Evolutionary conservation across 2,797 vertebrate genomes (phyloP).

Genomic region (Percopsis omiscomaycus): DNA sequence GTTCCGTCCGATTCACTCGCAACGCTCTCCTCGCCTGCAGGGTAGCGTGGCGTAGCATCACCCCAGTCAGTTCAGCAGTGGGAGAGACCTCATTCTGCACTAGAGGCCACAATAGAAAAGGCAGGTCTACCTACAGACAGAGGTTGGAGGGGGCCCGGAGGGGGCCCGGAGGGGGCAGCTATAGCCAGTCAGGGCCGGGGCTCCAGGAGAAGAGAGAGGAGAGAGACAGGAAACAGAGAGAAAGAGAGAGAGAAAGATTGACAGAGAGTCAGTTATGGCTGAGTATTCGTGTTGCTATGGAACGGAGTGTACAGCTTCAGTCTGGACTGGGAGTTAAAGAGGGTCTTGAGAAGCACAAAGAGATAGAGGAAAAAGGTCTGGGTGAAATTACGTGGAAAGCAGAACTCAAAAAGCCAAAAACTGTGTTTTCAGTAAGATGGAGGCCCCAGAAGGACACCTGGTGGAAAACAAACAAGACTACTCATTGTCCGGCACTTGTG

Average conservation of each 20-base stretch:
- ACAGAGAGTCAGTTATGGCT: slow-evolving; percentile 41
- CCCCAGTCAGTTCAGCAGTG: slow-evolving; percentile 37
- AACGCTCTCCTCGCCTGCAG: not conserved
- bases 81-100: slow-evolving; percentile 40
- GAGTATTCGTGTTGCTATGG: slow-evolving; percentile 29
- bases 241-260: slow-evolving; percentile 34
- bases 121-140: slow-evolving; percentile 33
- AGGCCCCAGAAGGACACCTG: slow-evolving; percentile 48
- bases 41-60: slow-evolving; percentile 21
- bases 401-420: no score
- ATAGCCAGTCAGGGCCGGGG: slow-evolving; percentile 19
- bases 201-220: slow-evolving; percentile 35
- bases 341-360: slow-evolving; percentile 15
- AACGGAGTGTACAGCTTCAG: slow-evolving; percentile 18
- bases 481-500: no score
- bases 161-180: slow-evolving; percentile 5
- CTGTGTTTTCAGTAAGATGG: slow-evolving; percentile 20
- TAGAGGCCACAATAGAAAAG: slow-evolving; percentile 34
- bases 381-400: not conserved
- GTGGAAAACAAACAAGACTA: slow-evolving; percentile 21
- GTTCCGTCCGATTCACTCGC: slow-evolving; percentile 20
- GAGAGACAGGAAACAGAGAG: slow-evolving; percentile 19
- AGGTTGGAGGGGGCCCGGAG: not conserved
- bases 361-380: not conserved
- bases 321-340: slow-evolving; percentile 10